phyloP scores from a whole-genome alignment of 2,888 invertebrate species.

The Sinelater perroti region DNA sequence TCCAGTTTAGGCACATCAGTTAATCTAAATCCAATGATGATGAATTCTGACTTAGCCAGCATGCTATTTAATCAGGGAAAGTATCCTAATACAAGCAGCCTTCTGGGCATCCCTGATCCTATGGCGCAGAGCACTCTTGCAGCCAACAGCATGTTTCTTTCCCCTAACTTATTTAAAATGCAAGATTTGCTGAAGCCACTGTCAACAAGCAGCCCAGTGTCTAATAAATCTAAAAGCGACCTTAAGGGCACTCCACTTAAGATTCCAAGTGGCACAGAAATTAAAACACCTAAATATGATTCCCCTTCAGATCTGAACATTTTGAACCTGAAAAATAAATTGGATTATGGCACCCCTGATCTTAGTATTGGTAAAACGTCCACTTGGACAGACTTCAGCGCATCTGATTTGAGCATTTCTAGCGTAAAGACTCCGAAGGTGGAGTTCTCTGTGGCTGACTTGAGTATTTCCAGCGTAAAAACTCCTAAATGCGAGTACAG shows the following conservation, averaged over 20 bases:
- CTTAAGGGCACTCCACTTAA: constrained; percentile 47
- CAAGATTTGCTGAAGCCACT: constrained; percentile 71
- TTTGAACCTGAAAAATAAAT: constrained; percentile 60
- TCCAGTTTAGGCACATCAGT: constrained; percentile 51
- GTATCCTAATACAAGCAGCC: constrained; percentile 68
- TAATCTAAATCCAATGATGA: constrained; percentile 69
- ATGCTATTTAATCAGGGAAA: constrained; percentile 74
- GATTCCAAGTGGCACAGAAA: constrained; percentile 51
- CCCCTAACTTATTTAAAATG: constrained; percentile 75
- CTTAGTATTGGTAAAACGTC: constrained; percentile 57
- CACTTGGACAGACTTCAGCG: constrained; percentile 43
- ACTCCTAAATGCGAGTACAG: constrained; percentile 55
- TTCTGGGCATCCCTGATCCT: constrained; percentile 77
- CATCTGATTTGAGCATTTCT: constrained; percentile 50
- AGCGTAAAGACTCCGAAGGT: constrained; percentile 62
- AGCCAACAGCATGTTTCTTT: constrained; percentile 81
- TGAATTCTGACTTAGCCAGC: constrained; percentile 72
- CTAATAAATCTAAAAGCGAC: constrained; percentile 48
- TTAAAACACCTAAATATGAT: constrained; percentile 62
- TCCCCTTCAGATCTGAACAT: constrained; percentile 66
- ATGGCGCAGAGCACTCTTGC: constrained; percentile 79
- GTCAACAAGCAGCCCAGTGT: constrained; percentile 66
- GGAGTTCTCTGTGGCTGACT: constrained; percentile 59
- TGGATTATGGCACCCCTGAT: constrained; percentile 61
- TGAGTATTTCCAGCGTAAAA: constrained; percentile 60